Conservation (phyloP, 2,888 invertebrate genomes). For the Mythimna lalbum region DNA sequence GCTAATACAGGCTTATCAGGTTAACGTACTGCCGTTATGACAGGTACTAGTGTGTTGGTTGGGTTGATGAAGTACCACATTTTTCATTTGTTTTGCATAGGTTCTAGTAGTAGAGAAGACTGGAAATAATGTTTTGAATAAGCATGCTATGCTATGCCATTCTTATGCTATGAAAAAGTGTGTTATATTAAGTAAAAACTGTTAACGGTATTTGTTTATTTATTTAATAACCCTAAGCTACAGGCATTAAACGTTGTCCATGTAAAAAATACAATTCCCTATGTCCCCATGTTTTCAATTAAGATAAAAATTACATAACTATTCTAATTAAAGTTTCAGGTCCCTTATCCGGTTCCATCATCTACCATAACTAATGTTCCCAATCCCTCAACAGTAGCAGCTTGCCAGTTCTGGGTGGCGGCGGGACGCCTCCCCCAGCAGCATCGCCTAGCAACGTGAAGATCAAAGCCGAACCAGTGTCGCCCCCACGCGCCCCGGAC, state of each 20-base stretch:
- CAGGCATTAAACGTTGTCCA: too few species aligned
- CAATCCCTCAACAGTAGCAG: conserved; percentile 85
- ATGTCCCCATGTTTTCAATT: background rate
- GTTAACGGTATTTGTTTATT: accelerated
- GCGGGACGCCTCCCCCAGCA: conserved; percentile 92
- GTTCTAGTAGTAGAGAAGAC: conserved; percentile 2
- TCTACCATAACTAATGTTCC: conserved; percentile 22
- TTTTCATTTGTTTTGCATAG: conserved; percentile 27
- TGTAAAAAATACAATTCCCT: too few species aligned
- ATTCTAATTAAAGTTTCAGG: background rate
- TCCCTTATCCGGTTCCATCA: background rate
- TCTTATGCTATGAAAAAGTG: too few species aligned
- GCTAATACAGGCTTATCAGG: conserved; percentile 39
- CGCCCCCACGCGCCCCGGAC: conserved; percentile 96
- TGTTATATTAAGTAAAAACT: background rate
- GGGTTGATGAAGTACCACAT: conserved; percentile 27
- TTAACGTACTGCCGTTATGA: conserved; percentile 44
- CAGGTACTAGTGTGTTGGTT: conserved; percentile 10
- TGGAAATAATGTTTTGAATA: background rate
- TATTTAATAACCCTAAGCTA: background rate
- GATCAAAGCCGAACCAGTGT: conserved; percentile 98
- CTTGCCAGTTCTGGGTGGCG: conserved; percentile 95
- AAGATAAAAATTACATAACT: background rate
- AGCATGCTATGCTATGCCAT: too few species aligned
- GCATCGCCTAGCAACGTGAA: conserved; percentile 96